Conservation (phyloP, 1,140 invertebrate genomes). For the Carcinoscorpius rotundicauda region DNA sequence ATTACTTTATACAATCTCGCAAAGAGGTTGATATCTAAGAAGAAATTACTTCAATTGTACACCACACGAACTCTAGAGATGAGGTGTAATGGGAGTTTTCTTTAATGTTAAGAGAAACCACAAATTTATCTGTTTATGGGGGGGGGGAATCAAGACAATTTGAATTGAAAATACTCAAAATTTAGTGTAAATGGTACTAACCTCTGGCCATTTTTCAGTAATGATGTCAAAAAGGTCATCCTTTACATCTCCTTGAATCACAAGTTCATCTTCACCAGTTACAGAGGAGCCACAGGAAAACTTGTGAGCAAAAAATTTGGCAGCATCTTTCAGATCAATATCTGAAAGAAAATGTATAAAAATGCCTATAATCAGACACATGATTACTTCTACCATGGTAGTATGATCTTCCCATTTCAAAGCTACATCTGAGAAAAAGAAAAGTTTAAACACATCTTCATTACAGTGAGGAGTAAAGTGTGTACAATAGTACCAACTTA, state of each 20-base stretch:
- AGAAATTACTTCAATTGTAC: no score
- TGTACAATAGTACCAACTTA: neutral
- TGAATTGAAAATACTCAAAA: neutral
- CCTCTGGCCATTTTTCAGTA: slow-evolving; percentile 93
- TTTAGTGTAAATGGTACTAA: slow-evolving; percentile 32
- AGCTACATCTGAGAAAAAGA: no score
- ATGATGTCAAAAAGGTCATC: slow-evolving; percentile 95
- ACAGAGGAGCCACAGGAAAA: slow-evolving; percentile 99
- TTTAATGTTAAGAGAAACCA: no score
- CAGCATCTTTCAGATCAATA: slow-evolving; percentile 95
- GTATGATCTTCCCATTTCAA: no score
- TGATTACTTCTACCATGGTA: no score
- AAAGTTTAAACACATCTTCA: no score
- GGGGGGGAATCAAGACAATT: no score
- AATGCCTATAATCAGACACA: neutral
- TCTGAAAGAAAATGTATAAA: slow-evolving; percentile 43
- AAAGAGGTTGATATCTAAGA: no score
- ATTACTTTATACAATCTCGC: no score
- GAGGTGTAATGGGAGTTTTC: no score
- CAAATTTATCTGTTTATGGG: neutral
- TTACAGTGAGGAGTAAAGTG: no score
- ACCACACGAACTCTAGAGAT: no score
- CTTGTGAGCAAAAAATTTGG: slow-evolving; percentile 93
- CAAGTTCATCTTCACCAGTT: slow-evolving; percentile 97
- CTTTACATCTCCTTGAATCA: slow-evolving; percentile 97